Evolutionary conservation across 2,888 invertebrate species (phyloP).

Genomic region (Macaria notata): DNA sequence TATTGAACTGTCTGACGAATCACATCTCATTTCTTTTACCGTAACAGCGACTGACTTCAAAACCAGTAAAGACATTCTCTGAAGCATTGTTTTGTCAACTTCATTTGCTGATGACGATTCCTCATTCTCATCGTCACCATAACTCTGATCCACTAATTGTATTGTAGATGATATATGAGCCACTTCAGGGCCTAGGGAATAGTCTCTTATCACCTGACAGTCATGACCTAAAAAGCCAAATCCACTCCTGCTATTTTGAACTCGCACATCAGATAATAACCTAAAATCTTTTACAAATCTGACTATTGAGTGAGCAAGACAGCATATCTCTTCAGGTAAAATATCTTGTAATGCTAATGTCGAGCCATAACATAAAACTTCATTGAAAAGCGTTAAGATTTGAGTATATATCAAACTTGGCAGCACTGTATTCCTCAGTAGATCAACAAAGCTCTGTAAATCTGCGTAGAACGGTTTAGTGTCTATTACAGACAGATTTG

Average conservation of each 20-base stretch:
- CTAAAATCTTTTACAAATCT: slow-evolving; percentile 93
- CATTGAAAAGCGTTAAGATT: slow-evolving; percentile 92
- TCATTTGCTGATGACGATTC: slow-evolving; percentile 70
- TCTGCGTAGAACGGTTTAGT: slow-evolving; percentile 94
- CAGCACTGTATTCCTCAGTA: slow-evolving; percentile 86
- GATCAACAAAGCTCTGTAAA: slow-evolving; percentile 89
- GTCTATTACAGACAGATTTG: slow-evolving; percentile 93
- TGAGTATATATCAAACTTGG: slow-evolving; percentile 93
- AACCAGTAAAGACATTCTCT: slow-evolving; percentile 93
- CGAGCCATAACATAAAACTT: slow-evolving; percentile 95
- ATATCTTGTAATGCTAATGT: slow-evolving; percentile 94
- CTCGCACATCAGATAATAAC: slow-evolving; percentile 83
- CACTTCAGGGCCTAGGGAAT: slow-evolving; percentile 63
- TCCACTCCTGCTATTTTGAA: slow-evolving; percentile 68
- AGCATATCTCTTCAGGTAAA: slow-evolving; percentile 93
- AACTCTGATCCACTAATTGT: slow-evolving; percentile 72
- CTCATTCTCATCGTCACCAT: slow-evolving; percentile 69
- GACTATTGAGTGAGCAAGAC: slow-evolving; percentile 92
- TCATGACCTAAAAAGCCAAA: slow-evolving; percentile 75
- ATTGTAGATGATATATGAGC: slow-evolving; percentile 62
- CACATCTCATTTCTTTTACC: slow-evolving; percentile 93
- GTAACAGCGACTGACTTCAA: slow-evolving; percentile 94
- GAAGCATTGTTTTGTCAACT: slow-evolving; percentile 90
- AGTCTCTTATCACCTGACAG: slow-evolving; percentile 63
- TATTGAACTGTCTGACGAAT: slow-evolving; percentile 92